Conservation (phyloP, 2,888 invertebrate genomes). For the Mystacides longicornis region DNA sequence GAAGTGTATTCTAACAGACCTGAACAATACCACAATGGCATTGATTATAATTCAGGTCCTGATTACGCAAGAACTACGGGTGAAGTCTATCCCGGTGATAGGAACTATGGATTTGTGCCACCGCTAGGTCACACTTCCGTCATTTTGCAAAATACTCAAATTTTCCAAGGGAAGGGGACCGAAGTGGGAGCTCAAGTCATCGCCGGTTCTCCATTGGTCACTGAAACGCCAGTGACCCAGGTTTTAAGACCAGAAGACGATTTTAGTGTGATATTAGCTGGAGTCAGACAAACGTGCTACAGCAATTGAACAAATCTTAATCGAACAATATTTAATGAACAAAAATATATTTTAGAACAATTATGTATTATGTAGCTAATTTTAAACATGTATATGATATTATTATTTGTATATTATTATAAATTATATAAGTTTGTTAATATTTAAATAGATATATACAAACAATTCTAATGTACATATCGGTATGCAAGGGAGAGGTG, state of each 20-base stretch:
- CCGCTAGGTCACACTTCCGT: constrained; percentile 54
- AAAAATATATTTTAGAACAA: too few relatives aligned
- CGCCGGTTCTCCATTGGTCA: constrained; percentile 33
- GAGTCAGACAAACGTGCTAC: constrained; percentile 81
- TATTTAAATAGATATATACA: too few relatives aligned
- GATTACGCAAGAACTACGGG: constrained; percentile 33
- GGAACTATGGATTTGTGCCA: constrained; percentile 33
- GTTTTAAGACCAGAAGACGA: constrained; percentile 72
- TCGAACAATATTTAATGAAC: too few relatives aligned
- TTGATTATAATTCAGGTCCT: constrained; percentile 26
- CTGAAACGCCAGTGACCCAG: constrained; percentile 33
- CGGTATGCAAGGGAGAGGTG: too few relatives aligned
- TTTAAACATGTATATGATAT: too few relatives aligned
- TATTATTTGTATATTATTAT: too few relatives aligned
- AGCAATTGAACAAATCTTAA: constrained; percentile 65
- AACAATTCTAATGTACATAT: too few relatives aligned
- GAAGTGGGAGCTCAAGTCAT: constrained; percentile 35
- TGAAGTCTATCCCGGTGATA: constrained; percentile 35
- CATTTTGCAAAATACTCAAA: constrained; percentile 46
- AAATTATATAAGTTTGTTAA: too few relatives aligned
- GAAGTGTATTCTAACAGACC: constrained; percentile 32
- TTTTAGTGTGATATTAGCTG: constrained; percentile 83
- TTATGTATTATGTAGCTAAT: too few relatives aligned
- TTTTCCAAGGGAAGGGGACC: constrained; percentile 29
- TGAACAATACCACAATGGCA: constrained; percentile 28